Base-by-base conservation (phyloP, 2,113 vertebrate species). In the Ctenomys sociabilis region DNA sequence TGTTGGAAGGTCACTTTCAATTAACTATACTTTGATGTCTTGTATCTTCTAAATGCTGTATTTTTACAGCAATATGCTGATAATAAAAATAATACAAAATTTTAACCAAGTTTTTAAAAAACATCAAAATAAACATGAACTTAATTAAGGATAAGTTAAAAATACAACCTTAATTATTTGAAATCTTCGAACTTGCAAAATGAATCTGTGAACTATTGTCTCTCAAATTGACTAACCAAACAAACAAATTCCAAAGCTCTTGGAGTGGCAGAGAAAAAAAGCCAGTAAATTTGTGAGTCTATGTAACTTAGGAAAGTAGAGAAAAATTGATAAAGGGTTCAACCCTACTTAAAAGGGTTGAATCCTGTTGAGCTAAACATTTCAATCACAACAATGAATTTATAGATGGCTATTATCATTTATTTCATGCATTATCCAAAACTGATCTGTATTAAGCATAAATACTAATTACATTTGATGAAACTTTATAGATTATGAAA, bases 111-210 rank as follows among this genome's bases (percentile, higher is more conserved):
- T 26, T 17, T 59, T 93, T 35, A 21, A 52, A 4, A 81, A 85
- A 94, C 87, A 19, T 91, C 40, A 90, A 93, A 95, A 88, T 92
- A 88, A 86, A 75, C 78, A 72, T 64, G 26, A 93, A n/a, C 7
- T 32, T 89, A 82, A 78, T 35, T 91, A 68, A 96, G 17, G 80
- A 45, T 61, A 80, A 94, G 32, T 64, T 85, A 83, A 93, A 96
- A 96, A 83, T 37, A 78, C 5, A 84, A 37, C 14, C 12, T 73
- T 78, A 85, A 93, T 52, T 54, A 81, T 90, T 80, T 90, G 13
- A 92, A 96, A 95, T 66, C 32, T 88, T 64, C 90, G 54, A 96
- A 93, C 2, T 40, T 94, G 2, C 1, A 13, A 68, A 19, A 59
- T 93, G 17, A 82, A 3, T 77, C 24, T 66, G 5, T 82, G 77